Evolutionary conservation across 2,797 vertebrate genomes (phyloP).

Genomic region (Erpetoichthys calabaricus): DNA sequence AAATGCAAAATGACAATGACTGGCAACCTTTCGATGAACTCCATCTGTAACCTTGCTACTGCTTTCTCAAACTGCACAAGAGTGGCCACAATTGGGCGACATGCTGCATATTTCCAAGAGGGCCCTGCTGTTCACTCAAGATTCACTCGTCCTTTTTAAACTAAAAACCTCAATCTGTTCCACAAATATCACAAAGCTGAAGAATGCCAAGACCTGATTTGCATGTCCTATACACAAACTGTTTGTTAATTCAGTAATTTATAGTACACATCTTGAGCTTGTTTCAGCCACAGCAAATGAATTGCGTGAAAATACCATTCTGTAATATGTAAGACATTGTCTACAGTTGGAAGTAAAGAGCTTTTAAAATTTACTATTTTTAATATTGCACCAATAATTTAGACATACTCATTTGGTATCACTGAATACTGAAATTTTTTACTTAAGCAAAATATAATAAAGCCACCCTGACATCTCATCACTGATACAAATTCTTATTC

Average conservation of each 20-base stretch:
- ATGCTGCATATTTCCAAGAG: slow-evolving; percentile 56
- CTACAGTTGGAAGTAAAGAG: too few relatives aligned
- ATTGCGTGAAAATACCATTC: slow-evolving; percentile 12
- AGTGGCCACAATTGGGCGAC: slow-evolving; percentile 58
- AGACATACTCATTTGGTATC: slow-evolving; percentile 5
- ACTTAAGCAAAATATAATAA: slow-evolving; percentile 14
- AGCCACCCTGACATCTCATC: slow-evolving; percentile 1
- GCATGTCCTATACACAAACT: neutral
- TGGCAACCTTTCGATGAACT: slow-evolving; percentile 60
- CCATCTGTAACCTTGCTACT: slow-evolving; percentile 57
- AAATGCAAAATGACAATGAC: slow-evolving; percentile 67
- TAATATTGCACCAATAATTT: neutral
- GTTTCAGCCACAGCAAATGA: slow-evolving; percentile 10
- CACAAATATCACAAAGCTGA: slow-evolving; percentile 30
- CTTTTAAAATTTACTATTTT: neutral
- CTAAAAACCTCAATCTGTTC: slow-evolving; percentile 44
- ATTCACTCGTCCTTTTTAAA: slow-evolving; percentile 49
- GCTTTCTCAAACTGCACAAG: slow-evolving; percentile 54
- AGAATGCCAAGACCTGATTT: slow-evolving; percentile 3
- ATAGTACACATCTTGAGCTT: neutral
- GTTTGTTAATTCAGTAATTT: neutral
- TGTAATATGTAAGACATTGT: neutral
- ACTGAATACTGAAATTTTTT: slow-evolving; percentile 10
- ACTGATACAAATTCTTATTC: too few relatives aligned
- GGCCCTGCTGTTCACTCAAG: slow-evolving; percentile 52